These are phyloP conservation scores for Ibycter americanus DNA, from an alignment of 2,797 vertebrate genomes.

Conservation along the genomic window DNA sequence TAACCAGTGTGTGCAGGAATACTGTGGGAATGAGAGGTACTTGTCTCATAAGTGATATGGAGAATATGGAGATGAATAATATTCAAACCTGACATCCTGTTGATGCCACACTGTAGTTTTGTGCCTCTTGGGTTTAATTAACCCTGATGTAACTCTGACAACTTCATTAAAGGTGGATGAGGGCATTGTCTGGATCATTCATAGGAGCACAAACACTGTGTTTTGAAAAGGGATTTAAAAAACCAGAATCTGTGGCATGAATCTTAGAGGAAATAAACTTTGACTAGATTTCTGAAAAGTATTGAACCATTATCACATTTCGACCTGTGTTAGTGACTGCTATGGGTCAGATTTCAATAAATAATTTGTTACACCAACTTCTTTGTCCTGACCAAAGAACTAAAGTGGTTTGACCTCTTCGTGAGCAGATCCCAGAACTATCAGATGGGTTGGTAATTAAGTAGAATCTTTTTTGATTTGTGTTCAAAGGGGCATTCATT, in stretches of 20 bases:
- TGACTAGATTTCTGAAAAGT: neutral
- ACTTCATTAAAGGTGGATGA: neutral
- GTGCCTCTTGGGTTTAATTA: conserved; percentile 6
- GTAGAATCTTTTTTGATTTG: accelerated
- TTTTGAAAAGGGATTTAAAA: neutral
- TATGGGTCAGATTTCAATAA: neutral
- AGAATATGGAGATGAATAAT: too few species aligned
- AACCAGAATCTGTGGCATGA: accelerated
- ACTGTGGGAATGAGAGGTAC: neutral
- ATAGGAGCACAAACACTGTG: neutral
- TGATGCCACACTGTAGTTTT: neutral
- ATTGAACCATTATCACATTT: neutral
- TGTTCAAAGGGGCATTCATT: neutral
- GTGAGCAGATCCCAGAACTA: neutral
- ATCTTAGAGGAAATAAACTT: neutral
- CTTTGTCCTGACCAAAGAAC: neutral
- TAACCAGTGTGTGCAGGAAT: neutral
- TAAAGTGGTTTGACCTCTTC: neutral
- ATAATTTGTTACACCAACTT: neutral
- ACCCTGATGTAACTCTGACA: neutral
- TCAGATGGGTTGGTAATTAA: neutral
- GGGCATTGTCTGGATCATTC: neutral
- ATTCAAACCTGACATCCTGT: neutral
- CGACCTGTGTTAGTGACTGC: neutral
- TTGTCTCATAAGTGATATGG: neutral